These are phyloP conservation scores for Rhinopomastus cyanomelas DNA, from an alignment of 2,113 vertebrate genomes.

Conservation along the genomic window DNA sequence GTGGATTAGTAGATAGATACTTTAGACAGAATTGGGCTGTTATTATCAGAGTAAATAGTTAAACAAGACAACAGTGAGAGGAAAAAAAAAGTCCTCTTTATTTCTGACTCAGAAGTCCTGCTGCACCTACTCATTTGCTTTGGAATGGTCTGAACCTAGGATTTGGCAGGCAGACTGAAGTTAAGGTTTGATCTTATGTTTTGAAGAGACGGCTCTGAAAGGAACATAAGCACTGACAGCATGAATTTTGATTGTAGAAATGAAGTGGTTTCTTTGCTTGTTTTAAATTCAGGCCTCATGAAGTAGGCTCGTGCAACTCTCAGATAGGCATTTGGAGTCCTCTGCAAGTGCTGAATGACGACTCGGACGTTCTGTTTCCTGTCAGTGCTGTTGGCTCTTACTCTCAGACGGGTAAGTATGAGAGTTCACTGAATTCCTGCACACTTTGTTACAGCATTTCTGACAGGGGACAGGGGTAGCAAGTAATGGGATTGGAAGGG, in stretches of 20 bases:
- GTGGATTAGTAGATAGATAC: neutral
- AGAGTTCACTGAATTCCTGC: neutral
- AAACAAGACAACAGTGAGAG: neutral
- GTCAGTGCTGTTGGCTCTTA: slow-evolving; percentile 77
- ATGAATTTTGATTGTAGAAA: neutral
- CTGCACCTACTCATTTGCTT: neutral
- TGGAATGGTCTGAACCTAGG: neutral
- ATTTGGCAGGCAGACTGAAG: neutral
- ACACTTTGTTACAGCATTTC: neutral
- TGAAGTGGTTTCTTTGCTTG: neutral
- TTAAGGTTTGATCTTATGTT: neutral
- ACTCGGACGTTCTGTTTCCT: slow-evolving; percentile 87
- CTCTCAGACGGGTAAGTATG: slow-evolving; percentile 79
- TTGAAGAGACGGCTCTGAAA: neutral
- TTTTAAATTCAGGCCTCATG: slow-evolving; percentile 74
- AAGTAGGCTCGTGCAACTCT: slow-evolving; percentile 76
- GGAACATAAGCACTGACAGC: neutral
- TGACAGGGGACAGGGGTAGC: neutral
- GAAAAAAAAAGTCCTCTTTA: neutral
- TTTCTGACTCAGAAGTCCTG: neutral
- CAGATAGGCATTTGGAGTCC: slow-evolving; percentile 87
- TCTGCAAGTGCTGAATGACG: slow-evolving; percentile 82
- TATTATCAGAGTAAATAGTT: neutral
- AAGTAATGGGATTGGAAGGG: neutral
- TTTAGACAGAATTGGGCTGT: neutral